Percentiles rank a stretch among this genome's conserved stretches.
phyloP scores from a whole-genome alignment of 2,888 invertebrate genomes.

The Scaptomyza flava region DNA sequence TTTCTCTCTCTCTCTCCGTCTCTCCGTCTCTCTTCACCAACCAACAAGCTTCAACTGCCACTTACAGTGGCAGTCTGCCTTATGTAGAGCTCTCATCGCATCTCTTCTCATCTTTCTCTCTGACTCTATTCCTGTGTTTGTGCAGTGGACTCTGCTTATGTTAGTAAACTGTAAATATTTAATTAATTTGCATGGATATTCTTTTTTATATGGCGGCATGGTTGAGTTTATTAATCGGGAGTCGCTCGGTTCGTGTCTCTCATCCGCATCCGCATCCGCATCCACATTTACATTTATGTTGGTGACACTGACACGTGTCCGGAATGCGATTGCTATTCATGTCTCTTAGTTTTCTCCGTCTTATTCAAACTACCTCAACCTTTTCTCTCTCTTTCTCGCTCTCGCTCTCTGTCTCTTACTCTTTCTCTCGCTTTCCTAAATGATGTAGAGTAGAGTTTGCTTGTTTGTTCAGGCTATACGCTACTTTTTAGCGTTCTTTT shows the following conservation, averaged over 20 bases:
- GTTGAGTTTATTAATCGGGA: slow-evolving; percentile 74
- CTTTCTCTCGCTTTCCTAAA: neutral
- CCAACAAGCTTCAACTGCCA: neutral
- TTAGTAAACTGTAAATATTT: slow-evolving; percentile 80
- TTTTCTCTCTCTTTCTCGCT: neutral
- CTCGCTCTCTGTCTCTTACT: neutral
- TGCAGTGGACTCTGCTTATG: slow-evolving; percentile 62
- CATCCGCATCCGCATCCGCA: slow-evolving; percentile 1
- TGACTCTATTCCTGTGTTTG: neutral
- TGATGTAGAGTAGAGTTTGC: slow-evolving; percentile 8
- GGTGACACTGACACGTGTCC: slow-evolving; percentile 26
- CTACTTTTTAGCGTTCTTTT: slow-evolving; percentile 12
- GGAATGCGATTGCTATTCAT: slow-evolving; percentile 27
- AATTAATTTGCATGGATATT: slow-evolving; percentile 81
- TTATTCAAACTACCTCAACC: too few relatives aligned
- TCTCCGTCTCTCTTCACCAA: neutral
- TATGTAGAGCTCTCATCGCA: slow-evolving; percentile 1
- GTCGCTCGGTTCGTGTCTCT: slow-evolving; percentile 17
- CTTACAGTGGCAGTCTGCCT: slow-evolving; percentile 6
- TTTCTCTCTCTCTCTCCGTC: neutral
- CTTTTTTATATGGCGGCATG: slow-evolving; percentile 67
- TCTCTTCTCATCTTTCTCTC: neutral
- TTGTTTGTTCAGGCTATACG: slow-evolving; percentile 23
- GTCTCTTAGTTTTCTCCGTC: neutral
- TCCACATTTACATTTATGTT: slow-evolving; percentile 4